These are phyloP conservation scores for Rousettus madagascariensis DNA, from an alignment of 2,797 vertebrate species.

Conservation along the genomic window DNA sequence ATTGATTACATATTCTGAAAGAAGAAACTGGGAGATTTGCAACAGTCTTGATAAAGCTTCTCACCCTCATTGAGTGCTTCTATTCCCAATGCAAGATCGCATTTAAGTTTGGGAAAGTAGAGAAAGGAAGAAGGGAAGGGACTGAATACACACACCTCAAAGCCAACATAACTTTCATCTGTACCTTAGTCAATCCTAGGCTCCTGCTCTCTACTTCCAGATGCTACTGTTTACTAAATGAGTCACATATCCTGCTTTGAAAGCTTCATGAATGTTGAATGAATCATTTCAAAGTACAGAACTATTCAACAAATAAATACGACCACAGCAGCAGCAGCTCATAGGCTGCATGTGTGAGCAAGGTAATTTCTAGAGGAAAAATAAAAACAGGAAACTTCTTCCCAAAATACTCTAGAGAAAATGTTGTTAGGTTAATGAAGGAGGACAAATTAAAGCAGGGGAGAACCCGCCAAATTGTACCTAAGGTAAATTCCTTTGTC, in stretches of 20 bases:
- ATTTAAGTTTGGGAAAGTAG: background rate
- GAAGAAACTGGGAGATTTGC: background rate
- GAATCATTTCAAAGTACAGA: slow-evolving; percentile 74
- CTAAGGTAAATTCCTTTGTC: slow-evolving; percentile 44
- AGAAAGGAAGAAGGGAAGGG: slow-evolving; percentile 1
- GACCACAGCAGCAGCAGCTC: slow-evolving; percentile 46
- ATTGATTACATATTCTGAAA: slow-evolving; percentile 36
- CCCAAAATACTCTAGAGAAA: slow-evolving; percentile 56
- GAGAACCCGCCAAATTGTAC: slow-evolving; percentile 13
- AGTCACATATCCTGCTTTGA: slow-evolving; percentile 81
- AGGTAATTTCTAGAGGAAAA: slow-evolving; percentile 64
- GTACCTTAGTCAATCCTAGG: slow-evolving; percentile 13
- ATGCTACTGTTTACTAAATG: slow-evolving; percentile 75
- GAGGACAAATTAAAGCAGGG: background rate
- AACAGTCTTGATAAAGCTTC: background rate
- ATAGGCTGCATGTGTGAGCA: slow-evolving; percentile 42
- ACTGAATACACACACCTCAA: slow-evolving; percentile 26
- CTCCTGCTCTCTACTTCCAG: slow-evolving; percentile 58
- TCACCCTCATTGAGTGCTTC: background rate
- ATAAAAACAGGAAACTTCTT: slow-evolving; percentile 70
- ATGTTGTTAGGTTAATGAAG: slow-evolving; percentile 36
- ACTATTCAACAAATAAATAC: slow-evolving; percentile 71
- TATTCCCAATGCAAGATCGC: background rate
- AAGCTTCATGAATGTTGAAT: slow-evolving; percentile 61
- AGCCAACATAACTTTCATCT: slow-evolving; percentile 46